phyloP scores from a whole-genome alignment of 2,113 vertebrate genomes.

The Corythoichthys intestinalis region DNA sequence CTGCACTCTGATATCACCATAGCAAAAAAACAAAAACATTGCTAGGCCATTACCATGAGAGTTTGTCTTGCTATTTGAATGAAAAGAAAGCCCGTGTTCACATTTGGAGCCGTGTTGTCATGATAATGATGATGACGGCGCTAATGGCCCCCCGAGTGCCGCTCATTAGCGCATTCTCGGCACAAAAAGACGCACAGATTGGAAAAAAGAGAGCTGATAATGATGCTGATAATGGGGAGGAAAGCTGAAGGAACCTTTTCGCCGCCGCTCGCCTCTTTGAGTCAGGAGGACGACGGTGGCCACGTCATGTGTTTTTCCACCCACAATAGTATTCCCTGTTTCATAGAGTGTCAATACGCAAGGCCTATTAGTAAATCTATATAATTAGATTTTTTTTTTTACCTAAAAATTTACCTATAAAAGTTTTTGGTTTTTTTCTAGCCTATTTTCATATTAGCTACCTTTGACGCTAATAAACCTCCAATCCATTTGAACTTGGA shows the following conservation, averaged over 20 bases:
- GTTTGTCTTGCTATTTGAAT: not conserved
- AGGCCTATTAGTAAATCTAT: too few relatives aligned
- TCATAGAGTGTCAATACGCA: too few relatives aligned
- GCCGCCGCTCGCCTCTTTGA: conserved; percentile 20
- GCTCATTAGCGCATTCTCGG: conserved; percentile 56
- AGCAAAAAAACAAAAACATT: not conserved
- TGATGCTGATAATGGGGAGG: conserved; percentile 62
- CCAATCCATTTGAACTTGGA: too few relatives aligned
- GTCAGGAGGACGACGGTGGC: not conserved
- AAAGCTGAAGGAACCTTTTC: conserved; percentile 53
- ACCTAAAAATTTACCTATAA: too few relatives aligned
- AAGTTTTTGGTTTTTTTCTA: too few relatives aligned
- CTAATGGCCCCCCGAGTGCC: conserved; percentile 57
- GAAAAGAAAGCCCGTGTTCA: conserved; percentile 33
- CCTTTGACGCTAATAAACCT: too few relatives aligned
- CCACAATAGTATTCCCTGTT: too few relatives aligned
- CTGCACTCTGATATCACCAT: not conserved
- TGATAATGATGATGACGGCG: conserved; percentile 22
- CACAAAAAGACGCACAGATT: conserved; percentile 69
- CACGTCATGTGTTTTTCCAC: too few relatives aligned
- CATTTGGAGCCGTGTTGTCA: conserved; percentile 50
- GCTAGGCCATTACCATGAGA: not conserved
- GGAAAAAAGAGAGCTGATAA: conserved; percentile 66
- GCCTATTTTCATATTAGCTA: too few relatives aligned
- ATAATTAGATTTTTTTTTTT: too few relatives aligned